Conservation (phyloP, 2,113 vertebrate species). For the Callaeas wilsoni region DNA sequence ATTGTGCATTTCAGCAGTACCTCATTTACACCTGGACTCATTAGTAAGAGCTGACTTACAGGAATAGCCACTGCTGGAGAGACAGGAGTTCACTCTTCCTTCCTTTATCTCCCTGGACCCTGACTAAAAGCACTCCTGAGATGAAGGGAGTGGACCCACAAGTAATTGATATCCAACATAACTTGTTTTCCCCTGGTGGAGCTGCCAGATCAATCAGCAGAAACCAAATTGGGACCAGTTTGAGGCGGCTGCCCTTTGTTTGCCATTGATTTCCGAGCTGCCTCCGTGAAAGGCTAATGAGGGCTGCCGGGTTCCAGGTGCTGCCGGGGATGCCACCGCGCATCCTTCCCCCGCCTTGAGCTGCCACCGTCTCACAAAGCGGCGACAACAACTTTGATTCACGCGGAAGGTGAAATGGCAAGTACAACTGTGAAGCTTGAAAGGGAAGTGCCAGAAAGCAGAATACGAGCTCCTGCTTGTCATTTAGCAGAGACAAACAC, state of each 20-base stretch:
- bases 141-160: background rate
- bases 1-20: background rate
- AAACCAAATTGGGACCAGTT: conserved; percentile 41
- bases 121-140: background rate
- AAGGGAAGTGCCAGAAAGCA: background rate
- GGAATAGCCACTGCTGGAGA: background rate
- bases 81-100: background rate
- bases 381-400: background rate
- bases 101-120: background rate
- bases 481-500: background rate
- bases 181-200: conserved; percentile 21
- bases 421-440: background rate
- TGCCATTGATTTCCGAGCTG: conserved; percentile 17
- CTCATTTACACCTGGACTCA: background rate
- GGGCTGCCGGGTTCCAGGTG: conserved; percentile 19
- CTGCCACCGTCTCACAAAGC: background rate
- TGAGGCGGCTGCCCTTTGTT: conserved; percentile 48
- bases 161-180: background rate
- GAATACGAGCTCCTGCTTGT: background rate
- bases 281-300: conserved; percentile 30
- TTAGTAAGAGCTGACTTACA: background rate
- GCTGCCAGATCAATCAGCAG: conserved; percentile 47
- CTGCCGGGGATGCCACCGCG: background rate
- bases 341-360: conserved; percentile 15
- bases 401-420: background rate